These are phyloP conservation scores for Toxotes chatareus DNA, from an alignment of 2,113 vertebrate species.

Conservation along the genomic window DNA sequence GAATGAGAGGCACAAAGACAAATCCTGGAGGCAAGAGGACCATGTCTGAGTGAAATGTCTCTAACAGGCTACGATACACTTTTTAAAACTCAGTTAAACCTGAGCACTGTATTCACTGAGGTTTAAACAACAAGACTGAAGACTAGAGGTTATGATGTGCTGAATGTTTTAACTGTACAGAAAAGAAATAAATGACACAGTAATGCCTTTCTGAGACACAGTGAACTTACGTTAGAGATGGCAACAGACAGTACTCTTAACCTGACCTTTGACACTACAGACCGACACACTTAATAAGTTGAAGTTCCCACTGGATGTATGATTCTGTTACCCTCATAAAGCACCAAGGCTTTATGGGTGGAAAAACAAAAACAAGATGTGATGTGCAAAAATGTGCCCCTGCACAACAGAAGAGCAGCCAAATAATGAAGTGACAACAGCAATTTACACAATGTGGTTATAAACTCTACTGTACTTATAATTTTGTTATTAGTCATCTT, in stretches of 20 bases:
- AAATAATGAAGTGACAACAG: constrained; percentile 56
- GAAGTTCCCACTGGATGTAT: constrained; percentile 38
- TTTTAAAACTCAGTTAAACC: constrained; percentile 75
- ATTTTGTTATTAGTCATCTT: constrained; percentile 55
- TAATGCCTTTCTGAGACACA: constrained; percentile 48
- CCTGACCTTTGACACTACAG: constrained; percentile 50
- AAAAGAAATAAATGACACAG: constrained; percentile 29
- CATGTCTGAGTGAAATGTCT: constrained; percentile 28
- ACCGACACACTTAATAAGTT: constrained; percentile 8
- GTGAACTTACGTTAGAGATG: constrained; percentile 29
- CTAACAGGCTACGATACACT: constrained; percentile 37
- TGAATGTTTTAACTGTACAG: constrained; percentile 24
- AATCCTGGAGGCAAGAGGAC: constrained; percentile 71
- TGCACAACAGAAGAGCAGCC: constrained; percentile 61
- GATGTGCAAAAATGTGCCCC: constrained; percentile 73
- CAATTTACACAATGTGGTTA: constrained; percentile 66
- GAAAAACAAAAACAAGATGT: constrained; percentile 12
- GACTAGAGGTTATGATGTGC: constrained; percentile 10
- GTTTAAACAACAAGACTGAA: constrained; percentile 51
- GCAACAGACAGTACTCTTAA: constrained; percentile 14
- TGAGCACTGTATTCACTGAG: constrained; percentile 69
- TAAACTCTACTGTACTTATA: constrained; percentile 64
- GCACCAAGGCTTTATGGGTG: constrained; percentile 67
- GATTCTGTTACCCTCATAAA: constrained; percentile 54
- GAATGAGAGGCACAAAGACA: constrained; percentile 72